These are phyloP conservation scores for Periophthalmodon schlosseri DNA, from an alignment of 2,113 vertebrate species.

Conservation along the genomic window DNA sequence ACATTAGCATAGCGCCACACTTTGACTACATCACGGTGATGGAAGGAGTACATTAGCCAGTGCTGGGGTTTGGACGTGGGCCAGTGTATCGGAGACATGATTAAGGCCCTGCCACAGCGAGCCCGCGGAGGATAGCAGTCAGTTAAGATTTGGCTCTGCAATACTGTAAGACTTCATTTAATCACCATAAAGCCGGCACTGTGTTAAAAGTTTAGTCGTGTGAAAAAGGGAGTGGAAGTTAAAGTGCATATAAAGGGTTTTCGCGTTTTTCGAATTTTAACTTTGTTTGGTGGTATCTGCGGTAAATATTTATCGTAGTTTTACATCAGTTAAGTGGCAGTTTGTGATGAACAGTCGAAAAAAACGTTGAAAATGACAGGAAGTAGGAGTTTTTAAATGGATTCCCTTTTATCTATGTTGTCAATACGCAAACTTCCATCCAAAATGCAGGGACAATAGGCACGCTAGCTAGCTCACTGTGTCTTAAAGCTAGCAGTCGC, in stretches of 20 bases:
- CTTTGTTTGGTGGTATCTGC: too few species aligned
- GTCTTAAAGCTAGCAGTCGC: too few species aligned
- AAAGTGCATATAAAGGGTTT: not conserved
- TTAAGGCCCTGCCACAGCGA: slow-evolving; percentile 40
- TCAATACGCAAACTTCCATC: too few species aligned
- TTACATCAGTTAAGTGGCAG: too few species aligned
- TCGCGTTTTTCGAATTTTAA: too few species aligned
- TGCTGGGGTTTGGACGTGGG: slow-evolving; percentile 38
- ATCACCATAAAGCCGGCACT: slow-evolving; percentile 26
- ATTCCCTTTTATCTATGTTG: too few species aligned
- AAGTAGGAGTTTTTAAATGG: too few species aligned
- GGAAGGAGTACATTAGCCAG: slow-evolving; percentile 28
- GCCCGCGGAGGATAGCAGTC: slow-evolving; percentile 16
- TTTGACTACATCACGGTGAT: slow-evolving; percentile 52
- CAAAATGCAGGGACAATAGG: too few species aligned
- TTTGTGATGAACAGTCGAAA: too few species aligned
- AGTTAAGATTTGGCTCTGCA: slow-evolving; percentile 21
- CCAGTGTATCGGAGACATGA: slow-evolving; percentile 44
- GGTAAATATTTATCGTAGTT: too few species aligned
- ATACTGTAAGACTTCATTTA: slow-evolving; percentile 32
- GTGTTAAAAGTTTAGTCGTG: slow-evolving; percentile 33
- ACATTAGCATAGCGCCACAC: slow-evolving; percentile 39
- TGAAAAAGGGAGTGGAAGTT: slow-evolving; percentile 23
- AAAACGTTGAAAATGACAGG: too few species aligned
- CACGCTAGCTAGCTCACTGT: too few species aligned